These are phyloP conservation scores for Glyptemys insculpta DNA, from an alignment of 2,797 vertebrate genomes.

Conservation along the genomic window DNA sequence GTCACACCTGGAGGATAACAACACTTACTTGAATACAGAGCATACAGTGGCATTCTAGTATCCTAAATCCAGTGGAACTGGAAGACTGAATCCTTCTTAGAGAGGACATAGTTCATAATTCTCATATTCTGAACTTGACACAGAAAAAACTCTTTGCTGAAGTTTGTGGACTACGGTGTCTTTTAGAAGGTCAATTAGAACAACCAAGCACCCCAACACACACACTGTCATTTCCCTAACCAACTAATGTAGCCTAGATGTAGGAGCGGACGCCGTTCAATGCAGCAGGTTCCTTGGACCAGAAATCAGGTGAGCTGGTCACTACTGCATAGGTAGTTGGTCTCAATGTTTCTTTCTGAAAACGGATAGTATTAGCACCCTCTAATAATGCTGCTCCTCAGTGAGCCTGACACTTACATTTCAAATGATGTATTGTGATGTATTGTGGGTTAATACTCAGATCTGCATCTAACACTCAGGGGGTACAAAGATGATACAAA, in stretches of 20 bases:
- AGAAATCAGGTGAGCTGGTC: not conserved
- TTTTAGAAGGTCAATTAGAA: slow-evolving; percentile 5
- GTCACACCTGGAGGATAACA: not conserved
- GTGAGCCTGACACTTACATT: not conserved
- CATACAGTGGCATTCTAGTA: not conserved
- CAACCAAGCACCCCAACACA: not conserved
- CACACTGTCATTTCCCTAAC: not conserved
- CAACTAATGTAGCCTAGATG: not conserved
- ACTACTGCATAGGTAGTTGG: not conserved
- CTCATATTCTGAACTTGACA: slow-evolving; percentile 1
- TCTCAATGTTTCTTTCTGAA: not conserved
- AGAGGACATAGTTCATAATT: not conserved
- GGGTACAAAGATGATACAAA: not conserved
- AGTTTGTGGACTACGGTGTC: not conserved
- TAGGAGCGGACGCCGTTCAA: not conserved
- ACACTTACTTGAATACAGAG: not conserved
- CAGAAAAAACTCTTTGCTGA: slow-evolving; percentile 16
- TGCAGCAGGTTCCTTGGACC: not conserved
- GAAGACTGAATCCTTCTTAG: not conserved
- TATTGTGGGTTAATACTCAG: not conserved
- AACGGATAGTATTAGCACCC: not conserved
- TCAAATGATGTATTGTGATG: not conserved
- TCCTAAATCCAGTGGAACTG: not conserved
- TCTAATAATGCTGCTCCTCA: not conserved
- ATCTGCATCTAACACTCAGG: not conserved